Evolutionary conservation across 2,888 invertebrate species (phyloP).

Genomic region (Nephrotoma flavescens): DNA sequence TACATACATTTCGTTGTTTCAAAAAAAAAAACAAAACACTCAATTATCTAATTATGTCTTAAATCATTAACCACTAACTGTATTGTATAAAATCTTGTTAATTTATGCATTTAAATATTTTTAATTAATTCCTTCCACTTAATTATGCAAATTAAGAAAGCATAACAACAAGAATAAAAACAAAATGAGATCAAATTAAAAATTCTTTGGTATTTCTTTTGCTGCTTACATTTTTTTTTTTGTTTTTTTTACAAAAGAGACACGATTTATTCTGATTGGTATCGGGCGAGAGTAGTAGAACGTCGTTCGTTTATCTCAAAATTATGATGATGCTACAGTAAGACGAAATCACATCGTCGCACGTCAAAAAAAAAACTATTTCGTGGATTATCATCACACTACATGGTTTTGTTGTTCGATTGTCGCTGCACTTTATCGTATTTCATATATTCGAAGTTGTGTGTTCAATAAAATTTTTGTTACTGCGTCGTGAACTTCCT

Average conservation of each 20-base stretch:
- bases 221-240: not conserved
- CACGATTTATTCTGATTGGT: not conserved
- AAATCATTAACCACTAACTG: not conserved
- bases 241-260: not conserved
- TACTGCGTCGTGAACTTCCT: not conserved
- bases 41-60: not conserved
- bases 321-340: not conserved
- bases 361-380: not conserved
- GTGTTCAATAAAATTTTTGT: not conserved
- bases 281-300: not conserved
- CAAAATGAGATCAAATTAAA: not conserved
- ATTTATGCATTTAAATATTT: not conserved
- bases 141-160: not conserved
- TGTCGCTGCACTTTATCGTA: not conserved
- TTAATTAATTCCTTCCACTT: not conserved
- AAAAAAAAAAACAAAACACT: no score
- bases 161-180: not conserved
- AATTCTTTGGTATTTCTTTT: not conserved
- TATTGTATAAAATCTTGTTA: not conserved
- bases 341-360: not conserved
- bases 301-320: not conserved
- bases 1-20: no score
- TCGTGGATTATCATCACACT: not conserved
- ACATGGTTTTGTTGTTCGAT: not conserved
- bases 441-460: not conserved